Base-by-base conservation (phyloP, 2,888 invertebrate species). In the Nomada flava region DNA sequence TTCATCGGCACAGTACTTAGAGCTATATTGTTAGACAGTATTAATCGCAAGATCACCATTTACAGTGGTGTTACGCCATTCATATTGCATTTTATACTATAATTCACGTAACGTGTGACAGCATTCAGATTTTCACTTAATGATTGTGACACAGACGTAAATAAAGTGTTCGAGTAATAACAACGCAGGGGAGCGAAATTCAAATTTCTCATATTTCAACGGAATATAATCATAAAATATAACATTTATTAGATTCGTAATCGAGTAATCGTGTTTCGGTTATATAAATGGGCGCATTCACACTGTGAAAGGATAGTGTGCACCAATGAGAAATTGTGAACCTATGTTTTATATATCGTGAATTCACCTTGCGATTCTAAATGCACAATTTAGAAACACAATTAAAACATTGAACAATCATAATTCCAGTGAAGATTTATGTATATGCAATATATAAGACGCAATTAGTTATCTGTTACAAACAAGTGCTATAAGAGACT, bases 201-300 rank as follows among this genome's bases (percentile, higher is more conserved):
- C 67, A 79, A 80, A 80, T 68, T 47, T 67, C 52, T 67, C 20
- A 18, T 57, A 10, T 11, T 63, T 55, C 7, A 72, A 63, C 57
- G 63, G 44, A 68, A 52, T 44, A 44, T 23, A 53, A 20, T 13
- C 80, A 80, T 79, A 18, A 59, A 80, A n/a, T n/a, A 55, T 20
- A 20, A 23, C 4, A 47, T 18, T 20, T 0, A 23, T 18, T 68
- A 72, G 80, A 67, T 52, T 1, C 18, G 63, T 29, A 44, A 13
- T 11, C 44, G 11, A 47, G 13, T 20, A 60, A 23, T 26, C 13
- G 29, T 15, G 26, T 26, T 60, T 53, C 1, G 18, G 23, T 55
- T 74, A 52, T 10, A n/a, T 36, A 1, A 11, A 57, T 75, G 50
- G 78, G 68, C n/a, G 68, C 57, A 52, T 75, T 79, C 44, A 57